Percentiles rank a stretch among this genome's conserved stretches.
Conservation (phyloP, 2,113 vertebrate species). For the Colistium nudipinnis region DNA sequence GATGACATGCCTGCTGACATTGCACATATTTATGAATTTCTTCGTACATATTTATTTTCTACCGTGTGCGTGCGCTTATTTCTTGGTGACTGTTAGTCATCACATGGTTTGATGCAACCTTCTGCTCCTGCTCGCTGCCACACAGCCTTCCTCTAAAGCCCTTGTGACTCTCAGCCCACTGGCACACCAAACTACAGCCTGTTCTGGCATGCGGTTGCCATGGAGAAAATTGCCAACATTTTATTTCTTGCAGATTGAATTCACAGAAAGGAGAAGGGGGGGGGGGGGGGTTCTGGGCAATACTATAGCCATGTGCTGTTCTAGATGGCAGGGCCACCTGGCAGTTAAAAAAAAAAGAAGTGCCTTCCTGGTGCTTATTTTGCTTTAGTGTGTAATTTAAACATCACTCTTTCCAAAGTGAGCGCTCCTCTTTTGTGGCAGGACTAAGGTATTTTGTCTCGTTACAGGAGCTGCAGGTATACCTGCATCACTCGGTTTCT, state of each 20-base stretch:
- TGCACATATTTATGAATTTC: too few species aligned
- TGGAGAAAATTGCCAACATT: slow-evolving; percentile 59
- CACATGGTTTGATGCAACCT: slow-evolving; percentile 25
- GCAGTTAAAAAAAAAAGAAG: slow-evolving; percentile 3
- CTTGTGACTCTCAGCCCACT: slow-evolving; percentile 19
- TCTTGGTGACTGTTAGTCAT: slow-evolving; percentile 23
- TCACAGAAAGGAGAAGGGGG: background rate
- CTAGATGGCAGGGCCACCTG: slow-evolving; percentile 13
- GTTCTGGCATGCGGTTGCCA: slow-evolving; percentile 56
- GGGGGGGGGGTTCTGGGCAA: slow-evolving; percentile 3
- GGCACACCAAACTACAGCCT: slow-evolving; percentile 31
- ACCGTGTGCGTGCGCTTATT: background rate
- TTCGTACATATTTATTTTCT: background rate
- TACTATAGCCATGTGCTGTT: slow-evolving; percentile 3
- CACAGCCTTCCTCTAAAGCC: slow-evolving; percentile 29
- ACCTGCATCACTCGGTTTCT: background rate
- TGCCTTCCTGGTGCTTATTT: background rate
- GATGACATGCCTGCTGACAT: background rate
- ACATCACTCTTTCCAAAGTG: background rate
- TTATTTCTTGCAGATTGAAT: slow-evolving; percentile 55
- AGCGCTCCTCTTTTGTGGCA: background rate
- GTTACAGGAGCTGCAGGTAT: background rate
- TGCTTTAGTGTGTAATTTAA: slow-evolving; percentile 18
- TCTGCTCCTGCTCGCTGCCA: slow-evolving; percentile 33
- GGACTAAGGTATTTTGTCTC: background rate